Evolutionary conservation across 2,888 invertebrate species (phyloP).

Genomic region (Microctonus aethiopoides): DNA sequence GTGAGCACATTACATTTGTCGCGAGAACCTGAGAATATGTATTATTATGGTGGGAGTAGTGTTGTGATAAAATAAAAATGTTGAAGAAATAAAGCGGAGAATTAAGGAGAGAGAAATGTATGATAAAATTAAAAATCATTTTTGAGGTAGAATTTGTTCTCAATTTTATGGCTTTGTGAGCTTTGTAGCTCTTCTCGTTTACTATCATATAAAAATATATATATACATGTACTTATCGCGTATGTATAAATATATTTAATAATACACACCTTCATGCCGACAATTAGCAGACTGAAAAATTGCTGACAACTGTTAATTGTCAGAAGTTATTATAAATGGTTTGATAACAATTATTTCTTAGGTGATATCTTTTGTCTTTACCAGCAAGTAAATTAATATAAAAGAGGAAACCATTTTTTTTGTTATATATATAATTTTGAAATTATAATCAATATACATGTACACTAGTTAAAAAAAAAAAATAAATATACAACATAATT

Average conservation of each 20-base stretch:
- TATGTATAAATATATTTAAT: background rate
- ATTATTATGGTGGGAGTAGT: background rate
- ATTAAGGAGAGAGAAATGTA: background rate
- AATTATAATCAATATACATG: too few species aligned
- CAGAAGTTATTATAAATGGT: background rate
- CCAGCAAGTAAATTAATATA: background rate
- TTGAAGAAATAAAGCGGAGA: constrained; percentile 10
- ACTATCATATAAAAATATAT: too few species aligned
- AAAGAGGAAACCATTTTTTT: too few species aligned
- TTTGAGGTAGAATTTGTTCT: too few species aligned
- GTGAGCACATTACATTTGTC: constrained; percentile 17
- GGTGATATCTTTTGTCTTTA: background rate
- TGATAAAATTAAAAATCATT: too few species aligned
- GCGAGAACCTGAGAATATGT: background rate
- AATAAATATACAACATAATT: background rate
- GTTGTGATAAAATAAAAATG: constrained; percentile 11
- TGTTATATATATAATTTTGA: too few species aligned
- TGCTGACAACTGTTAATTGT: constrained; percentile 11
- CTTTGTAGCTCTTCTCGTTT: too few species aligned
- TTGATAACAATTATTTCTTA: background rate
- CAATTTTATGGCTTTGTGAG: too few species aligned
- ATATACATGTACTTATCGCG: background rate
- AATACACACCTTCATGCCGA: background rate
- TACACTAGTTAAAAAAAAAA: background rate
- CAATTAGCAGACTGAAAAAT: constrained; percentile 5